Base-by-base conservation (phyloP, 92 coral and sea anemone species). In the Heteractis magnifica region DNA sequence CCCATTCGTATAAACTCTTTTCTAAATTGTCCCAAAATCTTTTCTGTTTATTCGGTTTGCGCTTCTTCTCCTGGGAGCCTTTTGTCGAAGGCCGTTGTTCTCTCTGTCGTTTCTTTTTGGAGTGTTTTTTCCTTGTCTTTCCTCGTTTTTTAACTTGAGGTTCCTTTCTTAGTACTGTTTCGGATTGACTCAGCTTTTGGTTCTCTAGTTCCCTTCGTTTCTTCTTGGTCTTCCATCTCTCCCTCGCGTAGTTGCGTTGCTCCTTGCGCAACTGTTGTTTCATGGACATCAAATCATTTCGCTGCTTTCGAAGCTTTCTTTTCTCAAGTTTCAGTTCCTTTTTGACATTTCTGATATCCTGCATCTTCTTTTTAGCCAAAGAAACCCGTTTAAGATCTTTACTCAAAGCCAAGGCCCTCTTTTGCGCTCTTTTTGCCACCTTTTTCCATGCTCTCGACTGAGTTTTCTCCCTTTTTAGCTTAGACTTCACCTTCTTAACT, bases 361-460 rank as follows among this genome's bases (percentile, higher is more conserved):
- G 83, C 53, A 68, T 62, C 82, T 82, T 75, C 64, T 89, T 79
- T 26, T 73, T 90, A 10, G 85, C 90, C 16, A 78, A 56, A 55
- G 75, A 75, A 52, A 79, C 73, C n/a, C 85, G 90, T 79, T 91
- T 79, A 49, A 92, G 56, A 64, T 86, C 83, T 55, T 86, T 83
- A 77, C 76, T 86, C 77, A 95, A 90, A 56, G 79, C 84, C 6
- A 82, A 75, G 60, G 95, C 86, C 21, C 83, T 60, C 53, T 88
- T 81, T 51, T 88, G 91, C 51, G 85, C 86, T 34, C 89, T 84
- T 79, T 83, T 79, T 13, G 89, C 87, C 62, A 85, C 81, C 41
- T 74, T 86, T 52, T 92, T 94, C 94, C 92, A 81, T 13, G 83
- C 79, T 79, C 90, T 92, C 65, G 92, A 75, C 41, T 77, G 89